These are phyloP conservation scores for Cyprinodon diabolis DNA, from an alignment of 2,797 vertebrate genomes.

Conservation along the genomic window DNA sequence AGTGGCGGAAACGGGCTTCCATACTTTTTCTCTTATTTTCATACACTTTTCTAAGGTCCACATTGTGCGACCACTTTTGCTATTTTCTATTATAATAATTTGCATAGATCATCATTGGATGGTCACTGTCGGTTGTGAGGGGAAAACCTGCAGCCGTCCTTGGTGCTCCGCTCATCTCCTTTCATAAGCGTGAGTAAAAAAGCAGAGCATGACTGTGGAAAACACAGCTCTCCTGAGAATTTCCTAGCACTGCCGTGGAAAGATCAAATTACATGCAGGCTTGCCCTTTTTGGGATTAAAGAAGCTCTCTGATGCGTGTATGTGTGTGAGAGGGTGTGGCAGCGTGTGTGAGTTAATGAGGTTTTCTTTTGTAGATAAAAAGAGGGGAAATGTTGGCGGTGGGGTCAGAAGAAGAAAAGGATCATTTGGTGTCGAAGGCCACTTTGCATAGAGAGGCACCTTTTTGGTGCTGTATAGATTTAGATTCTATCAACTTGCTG, in stretches of 20 bases:
- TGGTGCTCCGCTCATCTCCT: conserved; percentile 20
- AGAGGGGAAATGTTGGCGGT: conserved; percentile 11
- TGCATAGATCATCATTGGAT: no score
- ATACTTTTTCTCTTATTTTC: no score
- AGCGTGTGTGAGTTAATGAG: conserved; percentile 43
- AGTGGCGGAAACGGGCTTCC: no score
- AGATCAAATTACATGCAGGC: conserved; percentile 43
- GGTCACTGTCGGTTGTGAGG: conserved; percentile 31
- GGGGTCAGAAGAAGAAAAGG: conserved; percentile 32
- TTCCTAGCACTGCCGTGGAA: conserved; percentile 30
- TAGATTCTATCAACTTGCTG: background rate
- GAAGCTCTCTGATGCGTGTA: conserved; percentile 31
- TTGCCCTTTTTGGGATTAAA: conserved; percentile 44
- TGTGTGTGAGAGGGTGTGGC: conserved; percentile 34
- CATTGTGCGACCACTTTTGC: no score
- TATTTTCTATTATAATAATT: no score
- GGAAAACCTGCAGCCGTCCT: conserved; percentile 2
- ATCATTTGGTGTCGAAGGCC: conserved; percentile 29
- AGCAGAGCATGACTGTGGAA: conserved; percentile 13
- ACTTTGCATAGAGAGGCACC: conserved; percentile 15
- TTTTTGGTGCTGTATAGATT: conserved; percentile 28
- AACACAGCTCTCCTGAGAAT: conserved; percentile 34
- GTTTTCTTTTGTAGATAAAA: conserved; percentile 36
- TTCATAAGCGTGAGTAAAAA: conserved; percentile 13
- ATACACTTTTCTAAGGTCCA: no score